Conservation (phyloP, 2,888 invertebrate species). For the Orchesellides sinensis region DNA sequence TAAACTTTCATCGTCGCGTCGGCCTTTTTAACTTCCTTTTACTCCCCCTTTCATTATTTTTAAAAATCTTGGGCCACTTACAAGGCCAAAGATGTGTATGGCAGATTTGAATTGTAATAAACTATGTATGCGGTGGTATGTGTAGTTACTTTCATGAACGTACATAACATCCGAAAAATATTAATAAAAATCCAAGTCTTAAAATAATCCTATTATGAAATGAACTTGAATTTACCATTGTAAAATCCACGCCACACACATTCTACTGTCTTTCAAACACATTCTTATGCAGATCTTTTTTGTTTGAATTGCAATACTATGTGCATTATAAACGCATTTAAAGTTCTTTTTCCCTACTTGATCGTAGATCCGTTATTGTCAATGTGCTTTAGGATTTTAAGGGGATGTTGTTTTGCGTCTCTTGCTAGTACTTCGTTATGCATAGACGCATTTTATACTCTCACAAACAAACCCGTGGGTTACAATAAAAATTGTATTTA, state of each 20-base stretch:
- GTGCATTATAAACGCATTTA: background rate
- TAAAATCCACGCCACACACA: no score
- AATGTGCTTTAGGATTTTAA: background rate
- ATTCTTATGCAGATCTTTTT: background rate
- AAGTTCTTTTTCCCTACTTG: no score
- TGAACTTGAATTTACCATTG: background rate
- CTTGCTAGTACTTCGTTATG: no score
- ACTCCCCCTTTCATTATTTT: slow-evolving; percentile 8
- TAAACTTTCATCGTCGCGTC: slow-evolving; percentile 57
- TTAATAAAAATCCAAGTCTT: background rate
- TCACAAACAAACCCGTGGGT: no score
- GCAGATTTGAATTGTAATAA: no score
- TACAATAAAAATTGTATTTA: no score
- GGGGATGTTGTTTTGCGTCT: background rate
- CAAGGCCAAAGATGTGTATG: no score
- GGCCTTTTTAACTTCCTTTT: slow-evolving; percentile 23
- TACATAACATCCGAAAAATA: background rate
- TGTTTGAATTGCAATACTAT: background rate
- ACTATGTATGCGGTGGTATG: no score
- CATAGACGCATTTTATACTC: no score
- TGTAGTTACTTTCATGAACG: no score
- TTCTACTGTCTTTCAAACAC: background rate
- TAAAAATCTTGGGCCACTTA: background rate
- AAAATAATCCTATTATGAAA: background rate
- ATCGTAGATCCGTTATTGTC: background rate